Percentiles rank a stretch among this genome's conserved stretches.
Conservation (phyloP, 2,113 vertebrate genomes). For the Xyliphius kryptos region DNA sequence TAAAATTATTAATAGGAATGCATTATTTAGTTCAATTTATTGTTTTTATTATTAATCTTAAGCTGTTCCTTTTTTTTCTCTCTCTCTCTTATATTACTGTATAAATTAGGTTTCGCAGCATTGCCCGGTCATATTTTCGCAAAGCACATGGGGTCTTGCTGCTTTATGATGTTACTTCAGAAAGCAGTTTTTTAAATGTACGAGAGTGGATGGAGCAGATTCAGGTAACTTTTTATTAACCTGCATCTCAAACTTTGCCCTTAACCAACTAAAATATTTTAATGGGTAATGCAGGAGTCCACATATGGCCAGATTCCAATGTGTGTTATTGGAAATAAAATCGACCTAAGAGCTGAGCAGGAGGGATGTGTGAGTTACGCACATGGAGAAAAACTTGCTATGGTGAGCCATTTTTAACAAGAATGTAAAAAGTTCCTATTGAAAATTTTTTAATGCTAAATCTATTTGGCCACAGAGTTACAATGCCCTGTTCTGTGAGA, state of each 20-base stretch:
- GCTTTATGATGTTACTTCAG: slow-evolving; percentile 65
- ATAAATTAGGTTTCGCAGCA: slow-evolving; percentile 60
- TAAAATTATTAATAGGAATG: too few species aligned
- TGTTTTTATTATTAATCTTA: too few species aligned
- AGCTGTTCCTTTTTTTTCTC: neutral
- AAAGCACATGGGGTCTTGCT: slow-evolving; percentile 66
- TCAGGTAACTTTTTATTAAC: slow-evolving; percentile 44
- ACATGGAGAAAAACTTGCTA: slow-evolving; percentile 62
- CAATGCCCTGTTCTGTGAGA: slow-evolving; percentile 66
- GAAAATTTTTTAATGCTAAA: neutral
- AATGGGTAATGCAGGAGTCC: slow-evolving; percentile 43
- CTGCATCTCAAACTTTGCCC: too few species aligned
- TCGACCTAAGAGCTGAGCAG: slow-evolving; percentile 49
- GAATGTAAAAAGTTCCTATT: neutral
- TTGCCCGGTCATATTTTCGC: slow-evolving; percentile 63
- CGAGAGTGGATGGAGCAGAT: slow-evolving; percentile 66
- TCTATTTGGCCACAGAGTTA: slow-evolving; percentile 55
- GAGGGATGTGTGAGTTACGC: slow-evolving; percentile 43
- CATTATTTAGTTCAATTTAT: too few species aligned
- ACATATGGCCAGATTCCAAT: slow-evolving; percentile 46
- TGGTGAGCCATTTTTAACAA: slow-evolving; percentile 36
- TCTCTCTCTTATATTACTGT: neutral
- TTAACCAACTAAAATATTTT: neutral
- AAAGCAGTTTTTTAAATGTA: slow-evolving; percentile 65
- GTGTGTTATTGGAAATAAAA: slow-evolving; percentile 68